Evolutionary conservation across 2,797 vertebrate genomes (phyloP).

Genomic region (Fratercula arctica): DNA sequence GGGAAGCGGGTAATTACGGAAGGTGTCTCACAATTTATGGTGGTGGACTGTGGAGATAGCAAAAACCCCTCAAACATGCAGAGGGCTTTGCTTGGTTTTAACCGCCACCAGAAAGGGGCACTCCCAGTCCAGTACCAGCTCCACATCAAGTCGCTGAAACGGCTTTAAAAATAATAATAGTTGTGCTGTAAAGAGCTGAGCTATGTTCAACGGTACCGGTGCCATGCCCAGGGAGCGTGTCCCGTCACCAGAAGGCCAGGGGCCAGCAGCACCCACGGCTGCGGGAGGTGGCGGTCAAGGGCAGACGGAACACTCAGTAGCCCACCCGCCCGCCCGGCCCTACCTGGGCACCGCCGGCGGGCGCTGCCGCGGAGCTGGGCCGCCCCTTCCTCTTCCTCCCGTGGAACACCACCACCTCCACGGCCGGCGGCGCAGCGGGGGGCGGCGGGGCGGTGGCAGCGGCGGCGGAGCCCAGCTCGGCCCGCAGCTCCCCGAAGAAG

Average conservation of each 20-base stretch:
- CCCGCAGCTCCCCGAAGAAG: constrained; percentile 35
- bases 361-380: neutral
- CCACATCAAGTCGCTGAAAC: rapidly evolving
- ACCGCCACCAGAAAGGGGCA: neutral
- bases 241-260: rapidly evolving
- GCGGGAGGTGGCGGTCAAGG: no score
- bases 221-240: no score
- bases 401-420: constrained; percentile 48
- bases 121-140: neutral
- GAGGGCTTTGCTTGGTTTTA: neutral
- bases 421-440: neutral
- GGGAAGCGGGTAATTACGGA: rapidly evolving
- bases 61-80: neutral
- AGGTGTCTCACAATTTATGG: neutral
- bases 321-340: neutral
- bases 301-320: neutral
- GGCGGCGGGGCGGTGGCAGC: neutral
- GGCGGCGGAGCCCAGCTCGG: neutral
- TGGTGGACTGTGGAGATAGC: rapidly evolving
- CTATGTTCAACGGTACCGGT: rapidly evolving
- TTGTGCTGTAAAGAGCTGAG: neutral
- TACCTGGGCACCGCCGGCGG: neutral
- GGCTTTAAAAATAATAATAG: neutral
- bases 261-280: no score
- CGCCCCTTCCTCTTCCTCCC: neutral